Evolutionary conservation across 1,140 invertebrate species (phyloP).

Genomic region (Polyergus mexicanus): DNA sequence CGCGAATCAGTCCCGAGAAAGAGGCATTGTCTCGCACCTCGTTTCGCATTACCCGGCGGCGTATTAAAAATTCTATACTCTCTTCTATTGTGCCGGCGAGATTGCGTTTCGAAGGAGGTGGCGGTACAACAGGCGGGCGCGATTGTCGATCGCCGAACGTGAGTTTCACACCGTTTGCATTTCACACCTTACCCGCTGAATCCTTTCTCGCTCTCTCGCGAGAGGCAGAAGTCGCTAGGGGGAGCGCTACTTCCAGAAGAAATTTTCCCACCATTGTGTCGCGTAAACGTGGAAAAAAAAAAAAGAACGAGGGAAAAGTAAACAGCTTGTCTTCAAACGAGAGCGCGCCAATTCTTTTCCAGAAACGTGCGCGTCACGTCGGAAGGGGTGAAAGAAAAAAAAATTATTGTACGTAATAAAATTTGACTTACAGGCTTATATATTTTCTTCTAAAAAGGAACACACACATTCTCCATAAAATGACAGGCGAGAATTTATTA

Average conservation of each 20-base stretch:
- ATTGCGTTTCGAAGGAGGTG: slow-evolving; percentile 71
- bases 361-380: background rate
- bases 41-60: slow-evolving; percentile 72
- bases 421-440: background rate
- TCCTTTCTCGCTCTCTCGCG: slow-evolving; percentile 41
- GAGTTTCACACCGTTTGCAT: slow-evolving; percentile 53
- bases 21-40: slow-evolving; percentile 74
- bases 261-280: slow-evolving; percentile 27
- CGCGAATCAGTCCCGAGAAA: slow-evolving; percentile 72
- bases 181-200: slow-evolving; percentile 51
- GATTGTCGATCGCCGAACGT: slow-evolving; percentile 47
- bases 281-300: background rate
- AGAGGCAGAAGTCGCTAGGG: background rate
- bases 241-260: background rate
- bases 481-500: slow-evolving; percentile 35
- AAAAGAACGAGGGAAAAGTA: slow-evolving; percentile 19
- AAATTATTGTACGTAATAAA: background rate
- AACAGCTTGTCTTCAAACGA: background rate
- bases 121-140: background rate
- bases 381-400: background rate
- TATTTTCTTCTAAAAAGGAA: background rate
- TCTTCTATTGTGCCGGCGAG: slow-evolving; percentile 75
- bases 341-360: background rate
- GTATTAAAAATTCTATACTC: slow-evolving; percentile 75
- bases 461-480: background rate